Percentiles rank a stretch among this genome's conserved stretches.
These are phyloP conservation scores for Priocnemis perturbator DNA, from an alignment of 2,888 invertebrate genomes.

Conservation along the genomic window DNA sequence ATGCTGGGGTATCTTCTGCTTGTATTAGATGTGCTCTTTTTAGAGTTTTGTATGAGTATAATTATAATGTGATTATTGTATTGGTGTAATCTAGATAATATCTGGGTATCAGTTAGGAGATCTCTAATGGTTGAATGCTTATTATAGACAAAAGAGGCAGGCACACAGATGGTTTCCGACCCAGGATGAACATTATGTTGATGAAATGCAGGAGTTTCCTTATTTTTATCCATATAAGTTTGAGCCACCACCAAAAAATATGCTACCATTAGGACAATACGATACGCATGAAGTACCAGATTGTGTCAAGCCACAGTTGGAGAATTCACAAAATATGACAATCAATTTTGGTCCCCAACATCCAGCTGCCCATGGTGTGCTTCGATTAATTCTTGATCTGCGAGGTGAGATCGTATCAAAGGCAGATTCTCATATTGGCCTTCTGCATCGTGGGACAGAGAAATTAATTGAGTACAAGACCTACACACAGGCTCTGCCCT, in stretches of 20 bases:
- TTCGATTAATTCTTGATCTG: slow-evolving; percentile 89
- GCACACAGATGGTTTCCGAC: slow-evolving; percentile 32
- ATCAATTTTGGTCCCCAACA: slow-evolving; percentile 96
- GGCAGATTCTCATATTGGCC: slow-evolving; percentile 97
- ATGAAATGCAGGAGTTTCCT: background rate
- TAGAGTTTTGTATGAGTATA: too few relatives aligned
- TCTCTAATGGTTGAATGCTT: slow-evolving; percentile 8
- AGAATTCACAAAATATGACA: slow-evolving; percentile 84
- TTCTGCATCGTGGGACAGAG: slow-evolving; percentile 97
- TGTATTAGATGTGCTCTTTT: too few relatives aligned
- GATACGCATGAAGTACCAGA: too few relatives aligned
- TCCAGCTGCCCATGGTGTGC: slow-evolving; percentile 95
- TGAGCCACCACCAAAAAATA: background rate
- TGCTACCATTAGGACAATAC: too few relatives aligned
- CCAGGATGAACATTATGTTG: background rate
- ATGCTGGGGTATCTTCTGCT: too few relatives aligned
- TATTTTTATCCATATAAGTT: too few relatives aligned
- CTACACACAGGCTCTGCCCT: slow-evolving; percentile 97
- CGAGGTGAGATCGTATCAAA: slow-evolving; percentile 92
- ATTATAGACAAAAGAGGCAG: slow-evolving; percentile 38
- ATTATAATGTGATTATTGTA: too few relatives aligned
- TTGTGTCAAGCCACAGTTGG: background rate
- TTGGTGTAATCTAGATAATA: too few relatives aligned
- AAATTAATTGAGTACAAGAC: slow-evolving; percentile 99
- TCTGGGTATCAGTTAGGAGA: too few relatives aligned